phyloP scores from a whole-genome alignment of 1,140 invertebrate species.

The Procambarus clarkii region DNA sequence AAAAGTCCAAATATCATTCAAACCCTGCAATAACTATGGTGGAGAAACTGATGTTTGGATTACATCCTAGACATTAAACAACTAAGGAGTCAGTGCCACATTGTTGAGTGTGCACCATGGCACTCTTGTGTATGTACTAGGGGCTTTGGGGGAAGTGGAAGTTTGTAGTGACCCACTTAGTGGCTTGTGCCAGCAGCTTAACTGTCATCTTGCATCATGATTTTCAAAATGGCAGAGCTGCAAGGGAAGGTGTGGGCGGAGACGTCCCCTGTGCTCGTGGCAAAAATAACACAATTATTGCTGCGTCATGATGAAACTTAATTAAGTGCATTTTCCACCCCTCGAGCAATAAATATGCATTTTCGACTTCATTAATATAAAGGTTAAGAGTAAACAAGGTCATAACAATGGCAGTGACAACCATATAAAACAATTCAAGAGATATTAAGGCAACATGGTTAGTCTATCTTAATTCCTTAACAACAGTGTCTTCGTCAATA shows the following conservation, averaged over 20 bases:
- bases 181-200: conserved; percentile 17
- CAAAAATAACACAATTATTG: background rate
- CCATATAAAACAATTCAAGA: conserved; percentile 5
- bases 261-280: background rate
- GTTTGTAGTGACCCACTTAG: background rate
- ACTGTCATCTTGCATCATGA: conserved; percentile 3
- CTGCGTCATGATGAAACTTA: background rate
- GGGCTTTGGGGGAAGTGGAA: background rate
- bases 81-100: background rate
- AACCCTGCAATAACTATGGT: conserved; percentile 5
- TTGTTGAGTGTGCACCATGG: background rate
- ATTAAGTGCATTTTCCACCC: background rate
- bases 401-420: conserved; percentile 45
- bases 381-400: conserved; percentile 9
- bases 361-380: background rate
- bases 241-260: background rate
- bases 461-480: background rate
- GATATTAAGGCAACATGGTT: conserved; percentile 22
- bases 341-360: conserved; percentile 34
- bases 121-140: background rate
- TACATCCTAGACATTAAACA: background rate
- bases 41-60: background rate
- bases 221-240: conserved; percentile 21
- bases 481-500: background rate
- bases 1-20: background rate